Evolutionary conservation across 2,797 vertebrate species (phyloP), one percentile per base, ranked within the genome.

Genomic region (Cynopterus sphinx): DNA sequence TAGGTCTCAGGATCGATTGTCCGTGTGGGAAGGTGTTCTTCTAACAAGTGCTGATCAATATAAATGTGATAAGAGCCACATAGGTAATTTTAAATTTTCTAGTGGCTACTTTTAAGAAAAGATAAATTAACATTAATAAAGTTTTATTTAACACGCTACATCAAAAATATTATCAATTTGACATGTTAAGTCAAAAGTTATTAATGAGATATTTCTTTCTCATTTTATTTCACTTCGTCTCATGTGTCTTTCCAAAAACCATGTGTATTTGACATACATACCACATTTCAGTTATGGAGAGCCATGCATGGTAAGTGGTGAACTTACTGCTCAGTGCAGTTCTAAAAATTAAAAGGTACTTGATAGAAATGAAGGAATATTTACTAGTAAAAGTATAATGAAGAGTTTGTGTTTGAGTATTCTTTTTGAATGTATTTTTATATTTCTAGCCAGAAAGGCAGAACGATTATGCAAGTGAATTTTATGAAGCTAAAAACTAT

Each of bases 401-500:
- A 83, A 49, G 39, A 63, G 9, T 63, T 57, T 65, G 5, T 43
- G 16, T 53, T 70, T 75, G 53, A 94, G 59, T 87, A 81, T 67
- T 70, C 4, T 74, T 82, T 65, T 49, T 71, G 46, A 86, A 53
- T 33, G 1, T 70, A 6, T 67, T 95, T 90, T 65, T 67, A 24
- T 79, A 82, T 77, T 92, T 87, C 19, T 65, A 43, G 15, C 1
- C 21, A 85, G 26, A 75, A 79, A 70, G 31, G 31, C 46, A 91
- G 28, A 51, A 73, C 73, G 41, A 86, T 63, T 63, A 89, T 81
- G 9, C 31, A 84, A 74, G 71, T 95, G 12, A 59, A 70, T 89
- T 79, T 89, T 96, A 85, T 85, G 31, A 85, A 81, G 33, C 26
- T 85, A 92, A 89, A 94, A 68, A 57, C 94, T 73, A 68, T 88